Base-by-base conservation (phyloP, 2,113 vertebrate species). In the Cacatua alba region DNA sequence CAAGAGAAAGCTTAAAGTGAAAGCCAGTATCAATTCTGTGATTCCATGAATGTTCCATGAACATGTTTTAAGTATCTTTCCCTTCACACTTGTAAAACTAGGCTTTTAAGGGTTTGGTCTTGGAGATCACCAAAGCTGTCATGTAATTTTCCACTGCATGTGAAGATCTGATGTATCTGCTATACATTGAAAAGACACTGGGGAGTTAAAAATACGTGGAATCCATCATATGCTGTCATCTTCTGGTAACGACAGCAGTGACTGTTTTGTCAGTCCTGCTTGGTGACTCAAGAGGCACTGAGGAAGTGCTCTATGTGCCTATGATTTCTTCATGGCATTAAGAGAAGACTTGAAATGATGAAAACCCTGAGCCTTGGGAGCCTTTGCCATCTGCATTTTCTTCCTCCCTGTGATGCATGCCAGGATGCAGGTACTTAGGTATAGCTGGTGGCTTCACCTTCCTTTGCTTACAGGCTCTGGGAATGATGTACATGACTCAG, bases 241-340 rank as follows among this genome's bases (percentile, higher is more conserved):
- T 69, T 52, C 39, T 72, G 70, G 31, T 82, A 52, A 28, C 26
- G 17, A 62, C 33, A 48, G 62, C 57, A 88, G 31, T 62, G 28
- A 2, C 49, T 20, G 28, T n/a, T 94, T 76, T 59, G 90, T 70
- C 57, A 85, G 63, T 31, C 24, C 53, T 49, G 57, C 37, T 82
- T 74, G 1, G 1, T 80, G 71, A 77, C 70, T 81, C 41, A 25
- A 0, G 10, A 82, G 48, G 77, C 62, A 55, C 80, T 0, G 2
- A 76, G 62, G 24, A 84, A 15, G 29, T 4, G 25, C 15, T 48
- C 7, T 52, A 59, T 39, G 44, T 69, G 57, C n/a, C 14, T 76
- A 12, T 5, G 33, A 41, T 35, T 80, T 37, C 48, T 41, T 82
- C 21, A 15, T 69, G 10, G 44, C 41, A 72, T 68, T 82, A 92